A percentile compares a stretch with the other conserved stretches of the same genome.
Conservation (phyloP, 2,797 vertebrate genomes). For the Tarsius wallacei region DNA sequence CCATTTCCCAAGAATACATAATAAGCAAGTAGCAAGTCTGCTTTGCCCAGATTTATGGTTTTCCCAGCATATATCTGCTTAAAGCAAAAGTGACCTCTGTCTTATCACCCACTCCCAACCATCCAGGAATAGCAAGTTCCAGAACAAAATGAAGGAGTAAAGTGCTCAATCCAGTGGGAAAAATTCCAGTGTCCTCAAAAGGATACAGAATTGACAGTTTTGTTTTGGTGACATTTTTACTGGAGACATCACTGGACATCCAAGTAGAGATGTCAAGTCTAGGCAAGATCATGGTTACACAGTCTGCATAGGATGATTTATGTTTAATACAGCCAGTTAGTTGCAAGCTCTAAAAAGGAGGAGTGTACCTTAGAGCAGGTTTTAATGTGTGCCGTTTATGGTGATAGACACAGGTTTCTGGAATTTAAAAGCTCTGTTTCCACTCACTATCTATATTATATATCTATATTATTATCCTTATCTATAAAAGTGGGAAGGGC, state of each 20-base stretch:
- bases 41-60: not conserved
- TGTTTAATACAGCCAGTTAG: not conserved
- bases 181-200: not conserved
- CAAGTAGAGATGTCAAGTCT: too few species aligned
- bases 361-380: not conserved
- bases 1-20: not conserved
- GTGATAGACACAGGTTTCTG: not conserved
- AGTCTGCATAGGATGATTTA: not conserved
- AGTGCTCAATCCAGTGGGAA: too few species aligned
- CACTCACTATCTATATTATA: not conserved
- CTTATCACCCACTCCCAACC: too few species aligned
- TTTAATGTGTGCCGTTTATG: not conserved
- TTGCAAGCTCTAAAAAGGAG: not conserved
- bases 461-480: not conserved
- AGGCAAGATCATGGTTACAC: too few species aligned
- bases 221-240: too few species aligned
- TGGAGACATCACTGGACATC: too few species aligned
- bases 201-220: too few species aligned
- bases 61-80: not conserved
- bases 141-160: not conserved
- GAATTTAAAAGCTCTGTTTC: not conserved
- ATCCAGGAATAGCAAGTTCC: not conserved
- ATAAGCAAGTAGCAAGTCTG: not conserved
- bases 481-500: not conserved
- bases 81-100: not conserved